These are phyloP conservation scores for Labeo rohita DNA, from an alignment of 2,113 vertebrate genomes.

Conservation along the genomic window DNA sequence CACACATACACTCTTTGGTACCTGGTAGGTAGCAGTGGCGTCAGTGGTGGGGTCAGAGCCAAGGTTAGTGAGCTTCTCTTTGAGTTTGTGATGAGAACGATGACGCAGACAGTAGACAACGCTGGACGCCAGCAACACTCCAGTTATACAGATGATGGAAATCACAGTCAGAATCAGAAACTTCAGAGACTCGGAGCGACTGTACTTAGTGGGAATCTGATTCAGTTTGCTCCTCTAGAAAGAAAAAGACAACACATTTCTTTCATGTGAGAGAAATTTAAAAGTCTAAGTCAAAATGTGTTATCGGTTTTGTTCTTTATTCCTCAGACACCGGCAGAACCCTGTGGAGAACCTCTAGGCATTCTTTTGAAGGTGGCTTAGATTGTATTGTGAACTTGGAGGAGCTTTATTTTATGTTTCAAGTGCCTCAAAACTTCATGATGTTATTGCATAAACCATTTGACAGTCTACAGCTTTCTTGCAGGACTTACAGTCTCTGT, in stretches of 20 bases:
- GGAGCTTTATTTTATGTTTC: not conserved
- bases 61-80: conserved; percentile 87
- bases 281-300: not conserved
- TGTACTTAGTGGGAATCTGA: conserved; percentile 80
- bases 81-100: conserved; percentile 85
- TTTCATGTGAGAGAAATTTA: not conserved
- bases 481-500: not conserved
- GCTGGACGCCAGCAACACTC: conserved; percentile 87
- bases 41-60: conserved; percentile 77
- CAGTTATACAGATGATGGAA: conserved; percentile 86
- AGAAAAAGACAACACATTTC: conserved; percentile 2
- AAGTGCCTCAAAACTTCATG: not conserved
- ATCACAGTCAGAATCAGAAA: conserved; percentile 90
- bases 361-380: not conserved
- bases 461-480: not conserved
- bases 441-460: not conserved
- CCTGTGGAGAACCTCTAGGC: not conserved
- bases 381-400: not conserved
- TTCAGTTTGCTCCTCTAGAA: conserved; percentile 82
- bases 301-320: not conserved
- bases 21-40: conserved; percentile 91
- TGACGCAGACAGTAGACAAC: conserved; percentile 90
- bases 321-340: not conserved
- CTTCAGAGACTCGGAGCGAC: conserved; percentile 88
- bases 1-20: conserved; percentile 59